phyloP scores from a whole-genome alignment of 2,113 vertebrate genomes.

The Sapajus apella region DNA sequence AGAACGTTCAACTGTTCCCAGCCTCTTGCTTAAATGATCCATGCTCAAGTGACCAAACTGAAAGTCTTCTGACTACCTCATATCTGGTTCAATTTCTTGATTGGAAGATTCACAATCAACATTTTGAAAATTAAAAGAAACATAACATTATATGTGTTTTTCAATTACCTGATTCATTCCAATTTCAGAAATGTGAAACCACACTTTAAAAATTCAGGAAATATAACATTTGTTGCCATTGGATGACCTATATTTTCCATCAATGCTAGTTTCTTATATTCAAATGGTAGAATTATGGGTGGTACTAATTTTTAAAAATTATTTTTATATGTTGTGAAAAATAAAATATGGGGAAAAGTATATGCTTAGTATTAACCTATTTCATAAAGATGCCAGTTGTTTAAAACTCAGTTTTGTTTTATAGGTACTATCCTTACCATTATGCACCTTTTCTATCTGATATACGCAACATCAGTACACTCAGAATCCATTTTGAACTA shows the following conservation, averaged over 20 bases:
- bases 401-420: conserved; percentile 61
- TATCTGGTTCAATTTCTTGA: background rate
- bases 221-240: background rate
- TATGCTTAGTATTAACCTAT: conserved; percentile 4
- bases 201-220: conserved; percentile 28
- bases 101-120: background rate
- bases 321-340: background rate
- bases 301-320: conserved; percentile 38
- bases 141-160: background rate
- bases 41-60: background rate
- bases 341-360: background rate
- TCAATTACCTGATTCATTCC: background rate
- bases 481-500: conserved; percentile 92
- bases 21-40: background rate
- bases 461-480: conserved; percentile 89
- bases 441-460: conserved; percentile 98
- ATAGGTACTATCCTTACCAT: conserved; percentile 97
- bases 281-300: background rate
- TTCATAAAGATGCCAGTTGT: conserved; percentile 40
- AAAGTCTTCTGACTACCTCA: background rate
- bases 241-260: background rate
- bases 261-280: background rate
- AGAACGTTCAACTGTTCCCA: background rate
- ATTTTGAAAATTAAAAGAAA: background rate
- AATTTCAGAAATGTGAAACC: conserved; percentile 27